Conservation (phyloP, 2,113 vertebrate species). For the Salvator merianae region DNA sequence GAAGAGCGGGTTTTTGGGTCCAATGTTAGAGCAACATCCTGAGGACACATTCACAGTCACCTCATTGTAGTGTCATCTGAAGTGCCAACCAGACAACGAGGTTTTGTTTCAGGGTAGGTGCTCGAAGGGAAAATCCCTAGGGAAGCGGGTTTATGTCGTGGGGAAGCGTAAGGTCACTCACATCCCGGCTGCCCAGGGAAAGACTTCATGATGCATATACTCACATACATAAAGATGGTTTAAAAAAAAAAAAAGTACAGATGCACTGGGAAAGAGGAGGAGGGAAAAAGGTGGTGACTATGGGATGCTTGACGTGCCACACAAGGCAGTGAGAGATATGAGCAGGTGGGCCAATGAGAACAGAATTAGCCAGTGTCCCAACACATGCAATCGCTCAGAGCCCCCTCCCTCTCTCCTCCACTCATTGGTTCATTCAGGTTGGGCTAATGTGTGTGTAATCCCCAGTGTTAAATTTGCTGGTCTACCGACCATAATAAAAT, state of each 20-base stretch:
- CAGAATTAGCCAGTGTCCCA: too few species aligned
- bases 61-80: conserved; percentile 92
- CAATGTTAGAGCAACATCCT: conserved; percentile 91
- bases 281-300: background rate
- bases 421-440: too few species aligned
- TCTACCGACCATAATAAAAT: too few species aligned
- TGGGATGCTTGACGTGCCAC: background rate
- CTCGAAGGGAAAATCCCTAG: conserved; percentile 17
- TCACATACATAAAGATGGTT: too few species aligned
- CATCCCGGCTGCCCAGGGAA: background rate
- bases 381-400: too few species aligned
- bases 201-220: background rate
- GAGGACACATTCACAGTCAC: conserved; percentile 99
- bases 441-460: too few species aligned
- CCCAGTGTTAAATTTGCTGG: too few species aligned
- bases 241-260: background rate
- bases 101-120: conserved; percentile 84
- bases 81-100: conserved; percentile 82
- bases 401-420: too few species aligned
- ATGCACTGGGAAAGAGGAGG: background rate
- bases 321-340: background rate
- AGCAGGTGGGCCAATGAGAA: too few species aligned
- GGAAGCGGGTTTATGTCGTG: background rate
- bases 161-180: background rate
- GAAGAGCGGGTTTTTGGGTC: conserved; percentile 90